These are phyloP conservation scores for Biston stratarius DNA, from an alignment of 2,888 invertebrate genomes.

Conservation along the genomic window DNA sequence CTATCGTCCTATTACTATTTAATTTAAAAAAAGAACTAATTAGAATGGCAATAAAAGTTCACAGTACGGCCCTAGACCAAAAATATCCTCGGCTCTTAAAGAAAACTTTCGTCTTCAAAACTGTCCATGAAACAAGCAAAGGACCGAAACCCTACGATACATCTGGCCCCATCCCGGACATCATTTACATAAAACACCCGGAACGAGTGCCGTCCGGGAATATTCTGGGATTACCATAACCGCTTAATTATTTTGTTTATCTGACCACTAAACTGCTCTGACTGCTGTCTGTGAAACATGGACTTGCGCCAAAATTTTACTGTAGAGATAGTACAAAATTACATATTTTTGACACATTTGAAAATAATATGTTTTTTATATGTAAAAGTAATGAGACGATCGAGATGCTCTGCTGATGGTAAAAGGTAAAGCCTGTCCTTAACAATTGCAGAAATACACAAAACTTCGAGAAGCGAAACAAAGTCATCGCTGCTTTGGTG, in stretches of 20 bases:
- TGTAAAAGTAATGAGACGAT: too few species aligned
- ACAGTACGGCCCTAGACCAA: too few species aligned
- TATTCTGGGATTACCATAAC: conserved; percentile 58
- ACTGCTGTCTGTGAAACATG: conserved; percentile 51
- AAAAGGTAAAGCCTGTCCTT: too few species aligned
- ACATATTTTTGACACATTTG: neutral
- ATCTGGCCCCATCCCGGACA: conserved; percentile 40
- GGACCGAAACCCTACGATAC: conserved; percentile 14
- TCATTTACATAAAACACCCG: conserved; percentile 61
- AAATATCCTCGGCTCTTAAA: neutral
- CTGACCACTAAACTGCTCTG: conserved; percentile 76
- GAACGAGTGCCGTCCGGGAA: conserved; percentile 39
- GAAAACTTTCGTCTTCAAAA: neutral
- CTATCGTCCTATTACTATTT: too few species aligned
- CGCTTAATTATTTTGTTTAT: conserved; percentile 82
- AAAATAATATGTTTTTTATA: too few species aligned
- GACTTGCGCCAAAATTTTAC: conserved; percentile 51
- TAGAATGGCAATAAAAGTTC: too few species aligned
- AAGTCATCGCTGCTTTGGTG: too few species aligned
- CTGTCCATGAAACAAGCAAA: neutral
- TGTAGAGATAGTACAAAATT: neutral
- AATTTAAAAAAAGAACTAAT: too few species aligned
- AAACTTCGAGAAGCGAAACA: too few species aligned
- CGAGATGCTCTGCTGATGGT: too few species aligned
- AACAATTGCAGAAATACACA: too few species aligned